Evolutionary conservation across 1,140 invertebrate species (phyloP), one percentile per base, ranked within the genome.

Genomic region (Melanaphis sacchari): DNA sequence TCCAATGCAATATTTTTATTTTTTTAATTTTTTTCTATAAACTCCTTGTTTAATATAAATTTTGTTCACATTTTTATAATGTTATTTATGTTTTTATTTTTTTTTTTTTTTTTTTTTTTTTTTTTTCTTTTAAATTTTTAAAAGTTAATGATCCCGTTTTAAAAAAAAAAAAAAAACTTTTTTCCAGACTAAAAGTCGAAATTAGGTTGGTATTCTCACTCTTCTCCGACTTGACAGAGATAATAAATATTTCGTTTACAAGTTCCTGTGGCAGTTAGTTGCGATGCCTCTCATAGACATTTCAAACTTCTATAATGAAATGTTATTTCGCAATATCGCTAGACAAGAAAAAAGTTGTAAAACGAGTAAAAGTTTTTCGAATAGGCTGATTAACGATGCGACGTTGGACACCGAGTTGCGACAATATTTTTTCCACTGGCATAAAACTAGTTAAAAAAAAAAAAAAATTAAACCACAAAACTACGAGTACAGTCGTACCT

Each of bases 201-300:
- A 90, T 90, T 90, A 90, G 89, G 88, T 54, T 22, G 88, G 36
- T 52, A 7, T 52, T 89, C 38, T 59, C 43, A 52, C 22, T 52
- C n/a, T 52, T 89, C 38, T 31, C 43, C 3, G 87, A n/a, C 52
- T 66, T 36, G 52, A 66, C 52, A 40, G 54, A 59, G 36, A 90
- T 90, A 90, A 90, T 66, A 90, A 90, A 90, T 89, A 89, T 89
- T 89, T 54, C 43, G 88, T 54, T 89, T 89, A 88, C 49, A 24
- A 89, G 88, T 89, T 89, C n/a, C 21, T 49, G 38, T 89, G 36
- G 46, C 9, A 89, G 36, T 54, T 52, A 40, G 88, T 89, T 54
- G 49, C 49, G 36, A 26, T 89, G n/a, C 49, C 88, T 89, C 88
- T 89, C 49, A 89, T 54, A 52, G 88, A 52, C 46, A 89, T 89